Evolutionary conservation across 2,888 invertebrate species (phyloP), one percentile per base, ranked within the genome.

Genomic region (Eutolmus rufibarbis): DNA sequence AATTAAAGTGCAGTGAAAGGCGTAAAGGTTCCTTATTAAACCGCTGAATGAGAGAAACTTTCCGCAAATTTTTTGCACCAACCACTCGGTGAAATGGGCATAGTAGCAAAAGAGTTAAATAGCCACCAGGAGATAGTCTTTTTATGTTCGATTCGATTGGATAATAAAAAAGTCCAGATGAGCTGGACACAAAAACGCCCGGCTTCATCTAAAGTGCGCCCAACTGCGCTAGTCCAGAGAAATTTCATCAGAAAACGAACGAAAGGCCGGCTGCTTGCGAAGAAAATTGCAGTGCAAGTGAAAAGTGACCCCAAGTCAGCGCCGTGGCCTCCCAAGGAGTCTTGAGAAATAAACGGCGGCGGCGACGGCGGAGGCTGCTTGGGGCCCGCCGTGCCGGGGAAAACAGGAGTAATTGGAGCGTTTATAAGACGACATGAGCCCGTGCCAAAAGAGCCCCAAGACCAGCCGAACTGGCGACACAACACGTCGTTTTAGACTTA

Each of bases 231-330:
- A 46, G 43, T 23, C 43, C 9, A 78, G 78, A 43, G 43, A 76
- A 76, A 66, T 28, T 19, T 40, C 8, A n/a, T 78, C 46, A 78
- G 23, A 40, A 40, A 28, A n/a, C 23, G 37, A 19, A 40, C n/a
- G 40, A 78, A 78, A 23, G 34, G 16, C 31, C 37, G 23, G 4
- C 8, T 19, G 34, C 4, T n/a, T 37, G 76, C 34, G 5, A 12
- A 79, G 43, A 79, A 79, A 79, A 79, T 79, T 79, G 79, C 51
- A 51, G n/a, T 51, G 46, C 19, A 16, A 46, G 46, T 79, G 51
- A 79, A 78, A 78, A 51, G 46, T 79, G 43, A 79, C 28, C 46
- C 77, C 37, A 23, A 78, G 37, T 3, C n/a, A 23, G 23, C 46
- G 14, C 28, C 12, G 40, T 51, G 51, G 28, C 51, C 51, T 46